These are phyloP conservation scores for Amphimedon queenslandica DNA, from an alignment of 37 sponge, comb jelly and placozoan species.

Conservation along the genomic window DNA sequence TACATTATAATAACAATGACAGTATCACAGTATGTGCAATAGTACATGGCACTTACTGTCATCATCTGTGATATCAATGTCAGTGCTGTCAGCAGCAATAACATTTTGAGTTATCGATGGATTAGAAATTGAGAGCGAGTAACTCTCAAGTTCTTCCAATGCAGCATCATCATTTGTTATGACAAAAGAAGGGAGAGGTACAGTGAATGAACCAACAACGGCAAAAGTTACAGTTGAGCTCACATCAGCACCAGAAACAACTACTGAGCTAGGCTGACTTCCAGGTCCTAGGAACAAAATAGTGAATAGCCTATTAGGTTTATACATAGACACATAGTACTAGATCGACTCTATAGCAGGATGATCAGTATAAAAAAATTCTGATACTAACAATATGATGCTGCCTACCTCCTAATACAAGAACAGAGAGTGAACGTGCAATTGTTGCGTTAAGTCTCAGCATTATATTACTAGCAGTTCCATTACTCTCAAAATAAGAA, in stretches of 20 bases:
- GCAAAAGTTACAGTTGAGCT: neutral
- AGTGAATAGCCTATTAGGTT: neutral
- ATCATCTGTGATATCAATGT: slow-evolving; percentile 4
- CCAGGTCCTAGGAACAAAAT: too few relatives aligned
- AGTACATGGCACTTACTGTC: neutral
- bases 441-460: neutral
- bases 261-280: neutral
- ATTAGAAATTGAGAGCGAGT: neutral
- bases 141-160: neutral
- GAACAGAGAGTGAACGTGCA: neutral
- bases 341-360: too few relatives aligned
- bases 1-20: too few relatives aligned
- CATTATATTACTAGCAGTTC: too few relatives aligned
- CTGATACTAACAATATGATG: too few relatives aligned
- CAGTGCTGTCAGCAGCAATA: neutral
- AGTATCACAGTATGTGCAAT: too few relatives aligned
- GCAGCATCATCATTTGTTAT: neutral
- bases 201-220: neutral
- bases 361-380: too few relatives aligned
- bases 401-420: neutral
- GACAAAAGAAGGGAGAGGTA: neutral
- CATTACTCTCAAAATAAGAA: too few relatives aligned
- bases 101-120: neutral
- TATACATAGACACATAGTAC: neutral
- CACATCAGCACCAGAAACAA: neutral